A percentile compares a stretch with the other conserved stretches of the same genome.
phyloP scores from a whole-genome alignment of 2,113 vertebrate species.

The Trichechus manatus region DNA sequence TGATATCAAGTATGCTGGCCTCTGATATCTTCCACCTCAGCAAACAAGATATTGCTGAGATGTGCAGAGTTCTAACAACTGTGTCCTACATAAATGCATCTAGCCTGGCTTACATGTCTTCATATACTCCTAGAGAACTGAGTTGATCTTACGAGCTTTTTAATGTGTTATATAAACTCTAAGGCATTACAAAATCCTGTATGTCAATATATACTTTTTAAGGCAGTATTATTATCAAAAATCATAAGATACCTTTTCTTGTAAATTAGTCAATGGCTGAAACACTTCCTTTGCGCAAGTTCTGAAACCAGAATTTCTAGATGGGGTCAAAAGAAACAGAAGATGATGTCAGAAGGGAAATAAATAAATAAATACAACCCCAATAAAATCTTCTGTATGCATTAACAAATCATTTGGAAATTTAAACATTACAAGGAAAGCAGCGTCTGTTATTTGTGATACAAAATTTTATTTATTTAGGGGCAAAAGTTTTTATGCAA shows the following conservation, averaged over 20 bases:
- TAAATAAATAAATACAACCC: not conserved
- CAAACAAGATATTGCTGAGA: slow-evolving; percentile 31
- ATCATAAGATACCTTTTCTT: not conserved
- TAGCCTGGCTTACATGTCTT: not conserved
- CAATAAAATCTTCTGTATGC: not conserved
- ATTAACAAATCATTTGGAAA: slow-evolving; percentile 5
- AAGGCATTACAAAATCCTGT: not conserved
- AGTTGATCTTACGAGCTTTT: not conserved
- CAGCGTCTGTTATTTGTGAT: not conserved
- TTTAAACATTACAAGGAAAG: slow-evolving; percentile 46
- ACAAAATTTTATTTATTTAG: slow-evolving; percentile 33
- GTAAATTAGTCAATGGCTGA: not conserved
- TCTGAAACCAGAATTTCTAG: slow-evolving; percentile 18
- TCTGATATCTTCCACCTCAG: slow-evolving; percentile 49
- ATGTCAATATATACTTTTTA: not conserved
- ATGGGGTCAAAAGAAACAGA: not conserved
- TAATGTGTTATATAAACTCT: slow-evolving; percentile 50
- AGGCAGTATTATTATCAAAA: slow-evolving; percentile 56
- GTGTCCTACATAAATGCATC: not conserved
- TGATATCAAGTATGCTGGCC: not conserved
- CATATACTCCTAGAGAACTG: not conserved
- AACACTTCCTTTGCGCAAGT: not conserved
- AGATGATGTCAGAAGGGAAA: not conserved
- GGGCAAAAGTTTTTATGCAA: not conserved
- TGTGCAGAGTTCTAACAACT: not conserved